Base-by-base conservation (phyloP, 2,888 invertebrate species). In the Eustalomyia histrio region DNA sequence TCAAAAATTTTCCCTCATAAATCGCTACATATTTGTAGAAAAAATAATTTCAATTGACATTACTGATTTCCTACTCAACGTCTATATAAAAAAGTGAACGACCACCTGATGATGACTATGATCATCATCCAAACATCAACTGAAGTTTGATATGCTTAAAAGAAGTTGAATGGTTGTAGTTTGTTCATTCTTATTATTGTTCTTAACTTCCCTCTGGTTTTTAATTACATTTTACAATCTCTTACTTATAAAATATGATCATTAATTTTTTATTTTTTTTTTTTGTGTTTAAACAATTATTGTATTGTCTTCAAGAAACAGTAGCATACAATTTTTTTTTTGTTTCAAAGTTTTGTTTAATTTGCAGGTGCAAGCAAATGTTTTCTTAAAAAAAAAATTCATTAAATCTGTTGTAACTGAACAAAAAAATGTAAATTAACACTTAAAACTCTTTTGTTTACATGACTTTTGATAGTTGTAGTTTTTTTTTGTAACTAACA, bases 181-280 rank as follows among this genome's bases (percentile, higher is more conserved):
- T 29, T 55, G 21, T 21, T 55, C 55, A 29, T 55, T 55, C 55
- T 29, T 29, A 55, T 55, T 21, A 55, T 21, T 24, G 21, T 24
- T 47, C n/a, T 2, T 14, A 65, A 73, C 72, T 79, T 72, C 55
- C 67, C 67, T 61, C 55, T 63, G 61, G 69, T 78, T 81, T 74
- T 74, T 81, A 81, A 81, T 81, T 81, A 81, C 81, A 69, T 65
- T 53, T 47, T 55, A 74, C 73, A 61, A 65, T 74, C 80, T 52
- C 55, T 55, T 18, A 68, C 35, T 74, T 69, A 69, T 74, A 67
- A n/a, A n/a, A 74, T 52, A 73, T 64, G 69, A 67, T 60, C 55
- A 65, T 79, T 61, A 53, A 61, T 78, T 53, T 21, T 67, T 17
- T 47, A 12, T 17, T 43, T 52, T 67, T 17, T 43, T n/a, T 17